Percentiles rank a stretch among this genome's conserved stretches.
Evolutionary conservation across 2,113 vertebrate species (phyloP).

Genomic region (Paradoxurus hermaphroditus): DNA sequence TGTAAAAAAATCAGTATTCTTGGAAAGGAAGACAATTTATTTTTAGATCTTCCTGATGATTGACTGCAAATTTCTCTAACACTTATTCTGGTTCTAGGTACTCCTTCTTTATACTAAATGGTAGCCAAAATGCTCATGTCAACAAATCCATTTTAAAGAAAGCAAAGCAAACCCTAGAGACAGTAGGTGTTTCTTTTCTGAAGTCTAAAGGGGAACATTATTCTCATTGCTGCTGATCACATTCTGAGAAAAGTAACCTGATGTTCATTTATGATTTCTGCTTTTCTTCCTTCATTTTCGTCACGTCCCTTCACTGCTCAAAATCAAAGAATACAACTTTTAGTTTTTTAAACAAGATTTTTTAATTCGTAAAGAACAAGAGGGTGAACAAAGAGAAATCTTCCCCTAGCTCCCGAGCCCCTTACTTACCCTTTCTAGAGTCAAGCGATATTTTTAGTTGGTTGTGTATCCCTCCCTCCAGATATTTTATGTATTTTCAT

Average conservation of each 20-base stretch:
- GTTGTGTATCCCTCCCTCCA: neutral
- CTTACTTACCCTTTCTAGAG: neutral
- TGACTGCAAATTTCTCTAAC: neutral
- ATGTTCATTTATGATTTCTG: neutral
- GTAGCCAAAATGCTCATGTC: neutral
- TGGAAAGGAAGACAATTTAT: neutral
- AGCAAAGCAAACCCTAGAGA: neutral
- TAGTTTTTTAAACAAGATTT: neutral
- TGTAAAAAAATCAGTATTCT: neutral
- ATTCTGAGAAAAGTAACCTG: neutral
- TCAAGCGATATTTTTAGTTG: neutral
- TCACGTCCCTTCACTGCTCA: neutral
- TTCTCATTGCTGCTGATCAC: neutral
- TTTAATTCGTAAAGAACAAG: neutral
- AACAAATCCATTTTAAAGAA: neutral
- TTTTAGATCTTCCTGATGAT: neutral
- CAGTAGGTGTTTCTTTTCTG: neutral
- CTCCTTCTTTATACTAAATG: neutral
- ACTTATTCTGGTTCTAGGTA: neutral
- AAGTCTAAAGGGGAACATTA: neutral
- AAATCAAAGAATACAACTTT: neutral
- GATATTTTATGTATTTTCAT: neutral
- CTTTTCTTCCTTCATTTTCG: neutral
- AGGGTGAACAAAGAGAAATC: neutral
- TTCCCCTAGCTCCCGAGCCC: neutral